phyloP scores from a whole-genome alignment of 2,797 vertebrate genomes.

The Xenops minutus region DNA sequence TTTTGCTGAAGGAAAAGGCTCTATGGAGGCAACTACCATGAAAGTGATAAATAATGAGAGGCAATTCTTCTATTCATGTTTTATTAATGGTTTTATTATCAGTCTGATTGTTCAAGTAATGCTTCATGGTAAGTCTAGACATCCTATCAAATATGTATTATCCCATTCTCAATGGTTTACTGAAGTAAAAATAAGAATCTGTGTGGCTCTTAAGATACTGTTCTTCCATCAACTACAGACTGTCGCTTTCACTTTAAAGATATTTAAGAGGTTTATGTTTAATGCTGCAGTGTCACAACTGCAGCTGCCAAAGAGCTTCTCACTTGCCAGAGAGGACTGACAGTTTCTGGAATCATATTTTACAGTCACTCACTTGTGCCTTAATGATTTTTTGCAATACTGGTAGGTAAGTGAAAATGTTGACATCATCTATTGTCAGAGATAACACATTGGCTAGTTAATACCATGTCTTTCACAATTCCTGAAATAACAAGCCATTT shows the following conservation, averaged over 20 bases:
- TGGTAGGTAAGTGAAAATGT: rapidly evolving
- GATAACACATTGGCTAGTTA: neutral
- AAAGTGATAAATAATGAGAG: neutral
- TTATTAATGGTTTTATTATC: neutral
- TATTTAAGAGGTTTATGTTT: neutral
- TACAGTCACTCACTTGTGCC: neutral
- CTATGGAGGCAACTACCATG: neutral
- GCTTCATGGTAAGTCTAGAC: neutral
- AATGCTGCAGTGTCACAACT: neutral
- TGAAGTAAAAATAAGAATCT: neutral
- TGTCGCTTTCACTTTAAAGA: neutral
- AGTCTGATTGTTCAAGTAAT: neutral
- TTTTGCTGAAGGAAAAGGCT: neutral
- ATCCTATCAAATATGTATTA: neutral
- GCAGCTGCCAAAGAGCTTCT: neutral
- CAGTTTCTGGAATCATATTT: neutral
- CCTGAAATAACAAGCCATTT: neutral
- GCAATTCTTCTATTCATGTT: neutral
- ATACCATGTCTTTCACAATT: neutral
- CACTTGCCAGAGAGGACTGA: neutral
- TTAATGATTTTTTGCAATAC: neutral
- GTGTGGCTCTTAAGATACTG: neutral
- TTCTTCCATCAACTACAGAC: rapidly evolving
- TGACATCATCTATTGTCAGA: neutral
- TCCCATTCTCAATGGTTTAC: neutral